Base-by-base conservation (phyloP, 2,113 vertebrate genomes). In the Dendropsophus ebraccatus region DNA sequence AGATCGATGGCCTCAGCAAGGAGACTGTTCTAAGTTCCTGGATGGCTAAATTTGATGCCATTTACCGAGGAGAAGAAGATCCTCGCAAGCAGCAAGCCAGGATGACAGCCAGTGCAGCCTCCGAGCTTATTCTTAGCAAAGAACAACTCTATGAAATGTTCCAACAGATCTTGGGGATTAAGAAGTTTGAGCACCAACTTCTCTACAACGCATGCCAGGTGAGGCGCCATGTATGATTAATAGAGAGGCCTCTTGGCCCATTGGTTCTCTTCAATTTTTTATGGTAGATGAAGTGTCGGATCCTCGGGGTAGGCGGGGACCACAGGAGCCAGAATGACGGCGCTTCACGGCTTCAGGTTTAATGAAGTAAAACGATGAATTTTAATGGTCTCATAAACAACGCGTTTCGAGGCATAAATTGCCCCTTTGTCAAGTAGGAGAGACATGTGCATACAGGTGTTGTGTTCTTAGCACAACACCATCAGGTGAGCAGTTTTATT, bases 121-220 rank as follows among this genome's bases (percentile, higher is more conserved):
- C 98, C 0, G 98, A 99, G 91, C 96, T 99, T 89, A 99, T 99
- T 89, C 96, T 99, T 88, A 99, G 98, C 94, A 99, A 99, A 89
- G 98, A 99, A 90, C 98, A 99, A 84, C 95, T 99, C 77, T 99
- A 99, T 0, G 98, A 99, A 91, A 99, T 99, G 98, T 99, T 99
- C 92, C 98, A 99, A 91, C 96, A 96, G 86, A 99, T 99, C 90
- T 91, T 99, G 47, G 98, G 98, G 45, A 97, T 99, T 92, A 99
- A 99, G 94, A 99, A 99, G 82, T 99, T 99, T 30, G 98, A 99
- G 86, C 98, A 99, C 91, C 98, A 99, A 89, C 96, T 99, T 75
- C 94, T 99, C 35, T 99, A 99, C 89, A 99, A 99, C 0, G 98
- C 98, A 0, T 99, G 98, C 87, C 98, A 99, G 98, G 98, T 99